Evolutionary conservation across 2,113 vertebrate species (phyloP).

Genomic region (Nesoenas mayeri): DNA sequence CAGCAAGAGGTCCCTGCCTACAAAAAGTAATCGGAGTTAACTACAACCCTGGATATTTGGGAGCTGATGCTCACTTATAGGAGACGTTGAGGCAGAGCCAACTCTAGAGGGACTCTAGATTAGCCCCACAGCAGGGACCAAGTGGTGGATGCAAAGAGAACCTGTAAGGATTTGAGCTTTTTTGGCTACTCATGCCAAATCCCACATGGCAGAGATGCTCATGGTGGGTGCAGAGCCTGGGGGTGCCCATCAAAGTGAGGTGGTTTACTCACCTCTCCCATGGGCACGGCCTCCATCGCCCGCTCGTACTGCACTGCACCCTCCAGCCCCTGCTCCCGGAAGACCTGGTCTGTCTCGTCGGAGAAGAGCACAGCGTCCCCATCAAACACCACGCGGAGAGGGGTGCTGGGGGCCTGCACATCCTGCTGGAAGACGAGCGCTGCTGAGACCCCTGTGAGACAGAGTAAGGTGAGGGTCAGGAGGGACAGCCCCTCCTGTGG

Average conservation of each 20-base stretch:
- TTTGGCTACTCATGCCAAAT: not conserved
- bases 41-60: not conserved
- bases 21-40: not conserved
- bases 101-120: not conserved
- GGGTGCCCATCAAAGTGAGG: not conserved
- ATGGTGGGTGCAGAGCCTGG: not conserved
- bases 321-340: constrained; percentile 65
- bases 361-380: constrained; percentile 73
- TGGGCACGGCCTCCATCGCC: constrained; percentile 53
- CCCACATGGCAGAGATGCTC: not conserved
- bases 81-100: not conserved
- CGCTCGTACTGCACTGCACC: constrained; percentile 44
- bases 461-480: not conserved
- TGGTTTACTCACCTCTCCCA: constrained; percentile 50
- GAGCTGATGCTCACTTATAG: not conserved
- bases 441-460: constrained; percentile 68
- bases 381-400: constrained; percentile 60
- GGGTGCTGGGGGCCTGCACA: constrained; percentile 32
- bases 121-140: not conserved
- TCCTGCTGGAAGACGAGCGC: constrained; percentile 67
- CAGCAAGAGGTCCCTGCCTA: not conserved
- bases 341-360: constrained; percentile 24
- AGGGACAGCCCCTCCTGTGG: not conserved
- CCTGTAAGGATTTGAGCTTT: not conserved
- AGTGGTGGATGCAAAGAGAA: not conserved